Conservation (phyloP, 2,888 invertebrate species). For the Eremobia ochroleuca region DNA sequence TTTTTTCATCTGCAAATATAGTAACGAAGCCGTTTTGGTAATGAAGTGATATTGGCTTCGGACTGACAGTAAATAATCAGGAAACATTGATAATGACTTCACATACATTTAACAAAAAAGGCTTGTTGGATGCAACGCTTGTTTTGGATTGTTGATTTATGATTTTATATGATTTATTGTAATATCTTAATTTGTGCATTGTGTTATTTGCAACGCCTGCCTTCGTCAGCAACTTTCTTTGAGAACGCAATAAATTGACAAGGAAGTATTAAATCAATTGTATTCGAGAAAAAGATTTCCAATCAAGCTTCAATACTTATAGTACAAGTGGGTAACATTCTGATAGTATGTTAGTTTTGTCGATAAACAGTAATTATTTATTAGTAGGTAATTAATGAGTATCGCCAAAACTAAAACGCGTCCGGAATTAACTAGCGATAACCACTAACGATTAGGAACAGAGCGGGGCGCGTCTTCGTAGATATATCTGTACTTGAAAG, state of each 20-base stretch:
- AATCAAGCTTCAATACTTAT: background rate
- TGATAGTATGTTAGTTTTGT: too few species aligned
- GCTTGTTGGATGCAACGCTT: constrained; percentile 26
- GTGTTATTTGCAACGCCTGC: constrained; percentile 35
- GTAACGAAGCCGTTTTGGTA: background rate
- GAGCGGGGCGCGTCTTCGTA: too few species aligned
- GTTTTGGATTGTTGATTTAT: constrained; percentile 52
- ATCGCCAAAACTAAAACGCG: too few species aligned
- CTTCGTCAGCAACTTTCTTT: constrained; percentile 40
- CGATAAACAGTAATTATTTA: too few species aligned
- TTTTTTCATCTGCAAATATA: constrained; percentile 8
- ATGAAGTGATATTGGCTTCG: constrained; percentile 29
- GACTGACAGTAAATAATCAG: constrained; percentile 69
- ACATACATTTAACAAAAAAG: constrained; percentile 37
- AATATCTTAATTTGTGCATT: constrained; percentile 60
- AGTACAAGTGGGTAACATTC: too few species aligned
- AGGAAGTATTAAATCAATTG: background rate
- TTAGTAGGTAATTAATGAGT: too few species aligned
- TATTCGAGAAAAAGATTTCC: background rate
- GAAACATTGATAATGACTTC: constrained; percentile 67
- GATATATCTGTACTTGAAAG: background rate
- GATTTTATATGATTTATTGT: constrained; percentile 61
- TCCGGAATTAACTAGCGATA: too few species aligned
- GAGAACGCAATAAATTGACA: constrained; percentile 15
- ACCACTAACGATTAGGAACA: too few species aligned